phyloP scores from a whole-genome alignment of 2,888 invertebrate species.

The Diloba caeruleocephala region DNA sequence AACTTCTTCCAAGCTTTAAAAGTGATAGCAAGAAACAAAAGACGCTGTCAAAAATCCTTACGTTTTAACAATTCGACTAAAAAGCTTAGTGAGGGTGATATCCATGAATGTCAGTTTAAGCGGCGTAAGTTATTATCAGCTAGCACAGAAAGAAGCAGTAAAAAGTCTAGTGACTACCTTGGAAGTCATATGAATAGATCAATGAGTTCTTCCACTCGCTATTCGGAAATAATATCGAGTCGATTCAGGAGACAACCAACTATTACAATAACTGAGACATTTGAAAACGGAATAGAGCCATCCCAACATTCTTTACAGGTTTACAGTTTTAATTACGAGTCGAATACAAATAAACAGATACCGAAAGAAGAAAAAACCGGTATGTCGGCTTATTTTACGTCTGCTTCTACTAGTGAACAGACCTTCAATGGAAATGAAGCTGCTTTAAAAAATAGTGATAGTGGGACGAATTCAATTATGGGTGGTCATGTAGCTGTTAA shows the following conservation, averaged over 20 bases:
- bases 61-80: slow-evolving; percentile 24
- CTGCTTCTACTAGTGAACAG: slow-evolving; percentile 21
- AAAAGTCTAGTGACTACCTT: slow-evolving; percentile 19
- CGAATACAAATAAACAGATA: slow-evolving; percentile 7
- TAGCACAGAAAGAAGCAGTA: slow-evolving; percentile 31
- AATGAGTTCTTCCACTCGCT: background rate
- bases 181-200: slow-evolving; percentile 6
- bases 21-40: slow-evolving; percentile 69
- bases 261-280: background rate
- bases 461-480: background rate
- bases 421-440: slow-evolving; percentile 7
- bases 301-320: slow-evolving; percentile 67
- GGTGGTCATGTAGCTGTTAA: background rate
- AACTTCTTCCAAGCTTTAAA: slow-evolving; percentile 73
- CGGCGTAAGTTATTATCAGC: slow-evolving; percentile 58
- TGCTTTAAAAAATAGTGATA: background rate
- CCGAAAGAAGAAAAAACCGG: slow-evolving; percentile 18
- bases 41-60: slow-evolving; percentile 40
- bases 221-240: background rate
- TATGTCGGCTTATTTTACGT: slow-evolving; percentile 42
- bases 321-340: slow-evolving; percentile 60
- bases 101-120: slow-evolving; percentile 59
- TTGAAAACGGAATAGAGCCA: slow-evolving; percentile 15
- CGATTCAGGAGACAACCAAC: slow-evolving; percentile 1
- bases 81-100: slow-evolving; percentile 9